These are phyloP conservation scores for Drosophila arizonae DNA, from an alignment of 1,140 invertebrate genomes.

Conservation along the genomic window DNA sequence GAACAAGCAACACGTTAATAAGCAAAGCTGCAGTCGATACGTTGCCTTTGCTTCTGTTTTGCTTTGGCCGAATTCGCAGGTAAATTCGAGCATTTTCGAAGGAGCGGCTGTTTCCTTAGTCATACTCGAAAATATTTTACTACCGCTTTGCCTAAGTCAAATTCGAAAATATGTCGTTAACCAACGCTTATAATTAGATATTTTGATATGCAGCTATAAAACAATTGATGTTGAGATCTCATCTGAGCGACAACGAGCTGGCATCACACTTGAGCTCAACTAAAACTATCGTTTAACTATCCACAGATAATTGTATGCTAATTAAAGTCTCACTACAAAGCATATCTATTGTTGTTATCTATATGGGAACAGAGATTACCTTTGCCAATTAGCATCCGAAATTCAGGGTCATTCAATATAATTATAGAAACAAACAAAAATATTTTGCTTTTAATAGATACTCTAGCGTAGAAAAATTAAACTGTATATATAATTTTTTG, in stretches of 20 bases:
- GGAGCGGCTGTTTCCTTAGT: neutral
- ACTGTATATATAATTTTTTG: too few species aligned
- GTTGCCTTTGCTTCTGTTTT: conserved; percentile 24
- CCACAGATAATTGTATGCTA: conserved; percentile 29
- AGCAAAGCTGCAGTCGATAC: conserved; percentile 3
- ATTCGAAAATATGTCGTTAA: neutral
- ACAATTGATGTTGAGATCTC: conserved; percentile 3
- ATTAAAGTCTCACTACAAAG: conserved; percentile 15
- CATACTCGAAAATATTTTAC: neutral
- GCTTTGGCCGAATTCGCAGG: neutral
- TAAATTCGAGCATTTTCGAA: too few species aligned
- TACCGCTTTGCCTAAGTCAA: neutral
- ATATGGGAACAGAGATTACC: conserved; percentile 8
- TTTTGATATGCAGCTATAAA: conserved; percentile 16
- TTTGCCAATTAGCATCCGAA: conserved; percentile 21
- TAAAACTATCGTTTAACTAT: conserved; percentile 7
- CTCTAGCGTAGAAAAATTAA: too few species aligned
- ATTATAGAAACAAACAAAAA: neutral
- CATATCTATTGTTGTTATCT: conserved; percentile 36
- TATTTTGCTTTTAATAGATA: neutral
- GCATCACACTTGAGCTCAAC: neutral
- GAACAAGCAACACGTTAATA: neutral
- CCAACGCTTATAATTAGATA: conserved; percentile 16
- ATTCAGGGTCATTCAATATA: conserved; percentile 17
- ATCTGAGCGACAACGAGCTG: conserved; percentile 1